Evolutionary conservation across 2,888 invertebrate genomes (phyloP), one percentile per base, ranked within the genome.

Genomic region (Eristalinus aeneus): DNA sequence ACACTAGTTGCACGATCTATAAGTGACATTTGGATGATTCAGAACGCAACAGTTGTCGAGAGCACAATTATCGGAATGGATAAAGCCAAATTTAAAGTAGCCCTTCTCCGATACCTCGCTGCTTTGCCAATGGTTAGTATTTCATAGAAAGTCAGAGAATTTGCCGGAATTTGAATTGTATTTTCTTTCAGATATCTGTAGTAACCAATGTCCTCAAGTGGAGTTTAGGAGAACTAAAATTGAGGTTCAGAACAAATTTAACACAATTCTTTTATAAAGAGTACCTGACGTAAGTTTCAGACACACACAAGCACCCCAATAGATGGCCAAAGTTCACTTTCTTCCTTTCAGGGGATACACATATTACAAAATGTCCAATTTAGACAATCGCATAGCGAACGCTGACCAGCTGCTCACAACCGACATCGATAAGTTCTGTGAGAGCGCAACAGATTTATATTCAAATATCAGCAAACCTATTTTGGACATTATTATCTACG

Each of bases 1-100:
- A 95, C 98, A 4, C 94, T 99, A 56, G 94, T 98, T 23, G 95
- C 97, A 1, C 94, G 99, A 89, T 98, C 99, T 0, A 94, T 98
- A 88, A 98, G 98, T 90, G 99, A 99, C 93, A 94, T 99, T 71
- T 99, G 98, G 98, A 96, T 99, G 94, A 99, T 99, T 89, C 96
- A 97, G 90, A 97, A 97, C 91, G 97, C 97, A 11, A 99, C 99
- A 1, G 94, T 96, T 74, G 95, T 99, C 89, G 99, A 99, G 94
- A 97, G 98, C 91, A 96, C 98, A 5, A 98, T 99, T 88, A 97
- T 99, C 89, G 96, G 97, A 88, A 97, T 97, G 95, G 95, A 98
- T 92, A 94, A 94, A 84, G 91, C 93, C 8, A 94, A 96, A 82
- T 99, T 99, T 92, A 95, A 94, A 91, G 94, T 93, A 88, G 94